These are phyloP conservation scores for Lepisosteus oculatus DNA, from an alignment of 2,113 vertebrate genomes.

Conservation along the genomic window DNA sequence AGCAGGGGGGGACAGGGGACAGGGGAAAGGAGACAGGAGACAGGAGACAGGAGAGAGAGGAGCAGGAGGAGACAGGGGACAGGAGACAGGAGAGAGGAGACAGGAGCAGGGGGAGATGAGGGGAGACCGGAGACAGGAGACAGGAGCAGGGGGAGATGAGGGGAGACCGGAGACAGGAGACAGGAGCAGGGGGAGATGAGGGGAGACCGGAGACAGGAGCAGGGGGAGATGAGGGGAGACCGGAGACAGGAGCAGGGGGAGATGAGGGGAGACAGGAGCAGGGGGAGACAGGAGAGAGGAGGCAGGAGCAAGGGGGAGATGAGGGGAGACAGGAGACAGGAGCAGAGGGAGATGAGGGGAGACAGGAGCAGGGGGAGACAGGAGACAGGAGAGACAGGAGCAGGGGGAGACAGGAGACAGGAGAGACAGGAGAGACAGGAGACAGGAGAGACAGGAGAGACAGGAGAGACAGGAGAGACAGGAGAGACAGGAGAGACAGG, in stretches of 20 bases:
- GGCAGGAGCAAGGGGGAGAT: conserved; percentile 2
- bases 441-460: too few relatives aligned
- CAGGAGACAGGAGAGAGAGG: too few relatives aligned
- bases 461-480: too few relatives aligned
- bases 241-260: neutral
- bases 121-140: too few relatives aligned
- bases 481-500: too few relatives aligned
- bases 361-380: conserved; percentile 1
- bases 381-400: neutral
- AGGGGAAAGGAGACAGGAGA: too few relatives aligned
- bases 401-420: neutral
- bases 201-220: neutral
- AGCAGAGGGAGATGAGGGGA: neutral
- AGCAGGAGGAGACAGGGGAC: too few relatives aligned
- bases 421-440: too few relatives aligned
- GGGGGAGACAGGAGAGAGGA: neutral
- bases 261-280: neutral
- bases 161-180: too few relatives aligned
- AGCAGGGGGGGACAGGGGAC: neutral
- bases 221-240: neutral
- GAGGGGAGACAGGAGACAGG: neutral
- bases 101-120: neutral
- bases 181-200: neutral
- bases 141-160: neutral
- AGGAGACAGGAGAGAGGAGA: too few relatives aligned